Percentiles rank a stretch among this genome's conserved stretches.
Evolutionary conservation across 1,140 invertebrate species (phyloP).

Genomic region (Caerostris extrusa): DNA sequence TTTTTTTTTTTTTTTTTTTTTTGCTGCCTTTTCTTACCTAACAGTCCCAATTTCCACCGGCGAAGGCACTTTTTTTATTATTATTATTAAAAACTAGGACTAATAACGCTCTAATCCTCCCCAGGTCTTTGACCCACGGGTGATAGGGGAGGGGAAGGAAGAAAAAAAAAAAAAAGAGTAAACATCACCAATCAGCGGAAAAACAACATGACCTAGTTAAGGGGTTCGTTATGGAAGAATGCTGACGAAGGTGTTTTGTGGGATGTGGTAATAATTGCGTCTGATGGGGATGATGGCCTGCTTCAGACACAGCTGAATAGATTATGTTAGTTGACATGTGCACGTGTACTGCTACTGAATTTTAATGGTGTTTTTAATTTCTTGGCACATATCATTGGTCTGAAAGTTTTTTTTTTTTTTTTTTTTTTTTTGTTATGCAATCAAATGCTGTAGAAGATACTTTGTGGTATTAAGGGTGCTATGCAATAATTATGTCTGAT

Average conservation of each 20-base stretch:
- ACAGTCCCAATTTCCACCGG: constrained; percentile 18
- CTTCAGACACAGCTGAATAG: background rate
- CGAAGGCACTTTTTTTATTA: background rate
- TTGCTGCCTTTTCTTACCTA: background rate
- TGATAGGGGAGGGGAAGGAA: background rate
- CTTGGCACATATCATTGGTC: no score
- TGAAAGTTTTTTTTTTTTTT: no score
- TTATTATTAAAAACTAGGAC: background rate
- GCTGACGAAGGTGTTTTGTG: background rate
- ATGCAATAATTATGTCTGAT: no score
- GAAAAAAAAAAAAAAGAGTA: constrained; percentile 6
- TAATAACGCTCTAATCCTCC: background rate
- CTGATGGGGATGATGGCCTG: background rate
- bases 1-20: background rate
- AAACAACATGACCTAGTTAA: constrained; percentile 34
- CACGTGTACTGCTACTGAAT: background rate
- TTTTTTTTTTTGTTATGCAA: no score
- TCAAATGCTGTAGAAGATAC: no score
- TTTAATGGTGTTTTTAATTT: no score
- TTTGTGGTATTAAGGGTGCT: no score
- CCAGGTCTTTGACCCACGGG: constrained; percentile 33
- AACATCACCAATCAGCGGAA: constrained; percentile 15
- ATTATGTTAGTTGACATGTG: background rate
- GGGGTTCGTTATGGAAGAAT: constrained; percentile 38
- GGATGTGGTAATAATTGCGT: constrained; percentile 37